phyloP scores from a whole-genome alignment of 2,113 vertebrate species.

The Uria lomvia region DNA sequence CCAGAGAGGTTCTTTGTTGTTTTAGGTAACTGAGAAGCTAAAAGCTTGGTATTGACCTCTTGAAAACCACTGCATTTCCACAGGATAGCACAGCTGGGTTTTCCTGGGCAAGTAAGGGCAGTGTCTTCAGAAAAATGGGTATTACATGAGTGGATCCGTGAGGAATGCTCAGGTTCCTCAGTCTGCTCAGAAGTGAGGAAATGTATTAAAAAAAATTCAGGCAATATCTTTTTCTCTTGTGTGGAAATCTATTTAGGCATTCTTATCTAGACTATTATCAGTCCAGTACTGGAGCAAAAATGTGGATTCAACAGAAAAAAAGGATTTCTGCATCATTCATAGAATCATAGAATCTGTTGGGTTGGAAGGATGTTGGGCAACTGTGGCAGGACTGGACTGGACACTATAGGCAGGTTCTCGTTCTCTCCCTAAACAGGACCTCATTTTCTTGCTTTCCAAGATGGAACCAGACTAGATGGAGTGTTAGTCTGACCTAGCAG shows the following conservation, averaged over 20 bases:
- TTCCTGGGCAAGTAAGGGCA: background rate
- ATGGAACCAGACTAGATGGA: background rate
- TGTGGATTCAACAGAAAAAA: background rate
- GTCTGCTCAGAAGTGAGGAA: background rate
- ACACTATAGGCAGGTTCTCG: background rate
- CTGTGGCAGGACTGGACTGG: background rate
- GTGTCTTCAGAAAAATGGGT: background rate
- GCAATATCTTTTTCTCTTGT: background rate
- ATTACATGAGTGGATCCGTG: background rate
- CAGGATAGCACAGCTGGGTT: background rate
- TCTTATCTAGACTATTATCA: background rate
- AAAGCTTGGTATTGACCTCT: background rate
- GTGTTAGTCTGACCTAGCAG: background rate
- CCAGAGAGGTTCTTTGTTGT: background rate
- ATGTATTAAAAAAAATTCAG: background rate
- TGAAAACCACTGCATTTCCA: background rate
- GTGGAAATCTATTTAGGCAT: background rate
- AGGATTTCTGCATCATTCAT: background rate
- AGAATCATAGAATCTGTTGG: too few relatives aligned
- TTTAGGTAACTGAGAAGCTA: background rate
- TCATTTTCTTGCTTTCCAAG: background rate
- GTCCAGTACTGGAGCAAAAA: background rate
- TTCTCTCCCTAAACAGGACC: background rate
- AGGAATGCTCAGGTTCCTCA: background rate
- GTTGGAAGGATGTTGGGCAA: background rate